Evolutionary conservation across 2,113 vertebrate genomes (phyloP).

Genomic region (Pelodiscus sinensis): DNA sequence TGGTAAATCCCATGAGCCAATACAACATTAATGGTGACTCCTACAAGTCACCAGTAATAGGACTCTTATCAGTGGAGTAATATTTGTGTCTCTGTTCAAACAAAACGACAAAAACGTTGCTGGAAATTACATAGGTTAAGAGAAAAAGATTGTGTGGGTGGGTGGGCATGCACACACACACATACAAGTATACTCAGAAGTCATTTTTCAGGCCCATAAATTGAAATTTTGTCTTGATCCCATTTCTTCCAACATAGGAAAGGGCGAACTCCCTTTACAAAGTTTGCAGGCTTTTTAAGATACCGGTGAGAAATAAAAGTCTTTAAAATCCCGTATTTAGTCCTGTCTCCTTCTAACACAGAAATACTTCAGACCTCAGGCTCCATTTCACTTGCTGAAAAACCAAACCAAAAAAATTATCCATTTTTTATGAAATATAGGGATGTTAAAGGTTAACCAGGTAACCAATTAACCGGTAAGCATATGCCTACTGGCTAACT

Average conservation of each 20-base stretch:
- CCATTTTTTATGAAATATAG: background rate
- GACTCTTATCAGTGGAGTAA: background rate
- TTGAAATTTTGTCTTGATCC: background rate
- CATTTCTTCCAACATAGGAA: background rate
- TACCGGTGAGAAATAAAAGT: background rate
- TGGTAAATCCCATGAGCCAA: slow-evolving; percentile 43
- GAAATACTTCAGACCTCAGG: accelerated
- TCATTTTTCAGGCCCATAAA: accelerated
- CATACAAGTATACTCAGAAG: accelerated
- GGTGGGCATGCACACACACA: accelerated
- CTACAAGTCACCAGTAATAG: background rate
- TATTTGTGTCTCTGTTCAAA: background rate
- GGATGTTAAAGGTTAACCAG: no score
- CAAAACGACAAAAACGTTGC: accelerated
- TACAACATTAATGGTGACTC: slow-evolving; percentile 30
- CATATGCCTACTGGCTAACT: no score
- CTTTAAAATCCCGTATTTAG: background rate
- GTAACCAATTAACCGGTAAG: no score
- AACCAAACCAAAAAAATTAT: background rate
- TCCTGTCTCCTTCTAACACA: background rate
- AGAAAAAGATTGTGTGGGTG: background rate
- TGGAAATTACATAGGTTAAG: accelerated
- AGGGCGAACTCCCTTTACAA: background rate
- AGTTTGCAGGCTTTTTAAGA: background rate
- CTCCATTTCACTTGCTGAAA: background rate